phyloP scores from a whole-genome alignment of 2,113 vertebrate genomes.

The Heterochromis multidens region DNA sequence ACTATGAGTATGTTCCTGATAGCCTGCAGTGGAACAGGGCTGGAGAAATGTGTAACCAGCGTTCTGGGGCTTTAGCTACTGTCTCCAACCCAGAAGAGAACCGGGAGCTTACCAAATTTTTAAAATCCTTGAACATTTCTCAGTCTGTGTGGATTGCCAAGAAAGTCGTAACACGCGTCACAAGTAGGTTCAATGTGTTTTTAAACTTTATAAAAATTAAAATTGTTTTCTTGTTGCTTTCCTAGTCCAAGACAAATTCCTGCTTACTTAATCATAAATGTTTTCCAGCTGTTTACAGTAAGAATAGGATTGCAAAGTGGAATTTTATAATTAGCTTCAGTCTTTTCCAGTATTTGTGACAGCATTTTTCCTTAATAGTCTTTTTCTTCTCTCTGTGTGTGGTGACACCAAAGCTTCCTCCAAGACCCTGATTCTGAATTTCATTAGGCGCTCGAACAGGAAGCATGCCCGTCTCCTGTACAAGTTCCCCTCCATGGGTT shows the following conservation, averaged over 20 bases:
- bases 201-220: no score
- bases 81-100: constrained; percentile 47
- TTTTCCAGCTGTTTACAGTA: constrained; percentile 33
- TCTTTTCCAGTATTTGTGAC: constrained; percentile 21
- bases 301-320: neutral
- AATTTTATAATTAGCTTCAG: constrained; percentile 6
- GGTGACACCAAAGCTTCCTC: constrained; percentile 44
- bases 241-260: neutral
- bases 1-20: constrained; percentile 65
- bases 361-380: neutral
- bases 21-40: constrained; percentile 58
- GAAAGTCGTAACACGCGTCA: constrained; percentile 22
- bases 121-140: constrained; percentile 70
- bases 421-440: constrained; percentile 64
- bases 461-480: constrained; percentile 62
- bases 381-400: neutral
- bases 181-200: constrained; percentile 55
- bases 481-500: constrained; percentile 65
- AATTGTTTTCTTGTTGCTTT: neutral
- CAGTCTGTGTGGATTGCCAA: constrained; percentile 73
- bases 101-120: constrained; percentile 55
- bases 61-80: constrained; percentile 59
- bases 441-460: constrained; percentile 42
- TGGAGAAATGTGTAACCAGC: constrained; percentile 53
- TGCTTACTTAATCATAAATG: neutral